Evolutionary conservation across 1,140 invertebrate genomes (phyloP).

Genomic region (Drosophila pandora): DNA sequence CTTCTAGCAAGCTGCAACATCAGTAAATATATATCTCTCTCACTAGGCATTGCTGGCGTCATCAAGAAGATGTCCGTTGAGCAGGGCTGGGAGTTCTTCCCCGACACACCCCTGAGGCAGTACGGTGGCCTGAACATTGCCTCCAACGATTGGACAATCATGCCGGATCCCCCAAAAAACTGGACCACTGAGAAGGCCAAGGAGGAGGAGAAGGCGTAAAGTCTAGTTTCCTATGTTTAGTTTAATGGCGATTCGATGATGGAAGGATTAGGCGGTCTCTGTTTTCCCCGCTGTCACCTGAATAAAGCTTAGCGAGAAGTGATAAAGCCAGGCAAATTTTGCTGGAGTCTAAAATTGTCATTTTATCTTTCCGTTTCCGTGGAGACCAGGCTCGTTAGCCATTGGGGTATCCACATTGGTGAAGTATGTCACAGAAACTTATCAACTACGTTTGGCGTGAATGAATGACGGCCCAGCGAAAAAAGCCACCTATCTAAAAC

Average conservation of each 20-base stretch:
- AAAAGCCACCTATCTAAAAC: slow-evolving; percentile 35
- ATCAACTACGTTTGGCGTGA: slow-evolving; percentile 46
- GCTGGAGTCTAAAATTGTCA: slow-evolving; percentile 20
- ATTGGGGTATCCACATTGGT: slow-evolving; percentile 30
- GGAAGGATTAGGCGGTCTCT: slow-evolving; percentile 30
- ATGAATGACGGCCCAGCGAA: slow-evolving; percentile 49
- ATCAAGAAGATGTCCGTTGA: slow-evolving; percentile 86
- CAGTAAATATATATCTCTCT: slow-evolving; percentile 43
- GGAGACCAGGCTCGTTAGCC: slow-evolving; percentile 9
- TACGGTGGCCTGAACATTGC: slow-evolving; percentile 63
- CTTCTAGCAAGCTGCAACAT: slow-evolving; percentile 17
- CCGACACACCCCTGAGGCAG: slow-evolving; percentile 56
- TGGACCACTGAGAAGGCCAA: slow-evolving; percentile 60
- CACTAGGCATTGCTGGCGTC: slow-evolving; percentile 84
- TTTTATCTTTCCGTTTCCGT: slow-evolving; percentile 1
- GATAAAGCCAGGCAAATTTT: slow-evolving; percentile 37
- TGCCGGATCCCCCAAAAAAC: slow-evolving; percentile 71
- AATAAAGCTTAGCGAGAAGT: slow-evolving; percentile 60
- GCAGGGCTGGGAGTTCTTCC: slow-evolving; percentile 85
- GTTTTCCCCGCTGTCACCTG: slow-evolving; percentile 25
- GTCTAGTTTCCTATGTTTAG: slow-evolving; percentile 49
- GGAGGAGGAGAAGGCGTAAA: slow-evolving; percentile 25
- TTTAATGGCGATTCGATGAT: slow-evolving; percentile 48
- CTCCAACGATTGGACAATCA: slow-evolving; percentile 82
- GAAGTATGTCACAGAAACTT: slow-evolving; percentile 54